Evolutionary conservation across 30 jellyfish, hydroid and myxozoan species (phyloP).

Genomic region (Hydractinia echinata): DNA sequence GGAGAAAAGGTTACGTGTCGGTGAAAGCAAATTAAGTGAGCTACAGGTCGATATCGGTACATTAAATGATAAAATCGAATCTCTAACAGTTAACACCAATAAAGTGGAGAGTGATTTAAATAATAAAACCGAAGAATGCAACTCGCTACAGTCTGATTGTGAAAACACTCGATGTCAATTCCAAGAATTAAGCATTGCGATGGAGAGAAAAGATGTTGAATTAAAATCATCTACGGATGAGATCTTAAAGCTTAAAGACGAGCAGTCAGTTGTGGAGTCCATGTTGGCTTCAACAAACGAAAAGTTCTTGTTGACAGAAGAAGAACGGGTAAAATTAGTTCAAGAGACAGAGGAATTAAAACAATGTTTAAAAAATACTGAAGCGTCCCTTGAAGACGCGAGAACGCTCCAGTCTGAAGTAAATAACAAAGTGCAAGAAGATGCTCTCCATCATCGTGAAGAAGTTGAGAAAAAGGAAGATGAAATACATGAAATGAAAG

Average conservation of each 20-base stretch:
- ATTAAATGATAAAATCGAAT: not conserved
- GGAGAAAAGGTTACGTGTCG: not conserved
- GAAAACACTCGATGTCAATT: not conserved
- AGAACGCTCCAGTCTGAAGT: not conserved
- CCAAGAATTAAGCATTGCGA: not conserved
- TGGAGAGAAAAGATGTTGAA: not conserved
- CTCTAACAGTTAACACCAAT: not conserved
- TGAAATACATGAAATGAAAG: not conserved
- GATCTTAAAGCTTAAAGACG: not conserved
- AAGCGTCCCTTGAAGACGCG: not conserved
- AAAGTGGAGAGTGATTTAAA: not conserved
- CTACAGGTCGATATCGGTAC: not conserved
- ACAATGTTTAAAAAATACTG: not conserved
- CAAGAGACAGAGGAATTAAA: not conserved
- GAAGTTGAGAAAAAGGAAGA: not conserved
- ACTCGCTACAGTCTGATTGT: not conserved
- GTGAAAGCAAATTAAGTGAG: not conserved
- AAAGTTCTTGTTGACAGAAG: not conserved
- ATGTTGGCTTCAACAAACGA: conserved; percentile 3
- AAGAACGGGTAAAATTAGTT: not conserved
- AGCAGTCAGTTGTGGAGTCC: not conserved
- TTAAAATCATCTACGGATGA: not conserved
- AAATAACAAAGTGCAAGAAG: not conserved
- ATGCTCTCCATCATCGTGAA: not conserved
- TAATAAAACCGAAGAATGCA: not conserved